Percentiles rank a stretch among this genome's conserved stretches.
phyloP scores from a whole-genome alignment of 2,888 invertebrate genomes.

The Acanthosepion lycidas region DNA sequence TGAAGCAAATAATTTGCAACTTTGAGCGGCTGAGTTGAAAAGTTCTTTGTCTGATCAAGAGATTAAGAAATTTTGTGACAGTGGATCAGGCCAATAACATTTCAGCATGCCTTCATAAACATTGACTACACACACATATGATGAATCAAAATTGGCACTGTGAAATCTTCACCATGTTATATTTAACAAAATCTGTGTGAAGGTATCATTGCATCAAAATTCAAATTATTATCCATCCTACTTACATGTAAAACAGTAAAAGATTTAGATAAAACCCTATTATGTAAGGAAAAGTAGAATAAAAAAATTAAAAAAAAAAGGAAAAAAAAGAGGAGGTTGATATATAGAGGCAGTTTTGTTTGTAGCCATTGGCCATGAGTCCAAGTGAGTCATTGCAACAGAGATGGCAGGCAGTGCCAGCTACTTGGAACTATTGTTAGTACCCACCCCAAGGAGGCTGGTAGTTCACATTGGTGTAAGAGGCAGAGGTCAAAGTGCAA shows the following conservation, averaged over 20 bases:
- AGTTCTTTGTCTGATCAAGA: too few species aligned
- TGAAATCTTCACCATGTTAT: too few species aligned
- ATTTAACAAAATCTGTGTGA: not conserved
- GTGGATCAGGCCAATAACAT: too few species aligned
- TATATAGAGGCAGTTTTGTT: not conserved
- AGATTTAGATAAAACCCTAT: not conserved
- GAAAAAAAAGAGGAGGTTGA: not conserved
- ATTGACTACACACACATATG: too few species aligned
- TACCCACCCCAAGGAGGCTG: conserved; percentile 22
- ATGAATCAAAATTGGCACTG: too few species aligned
- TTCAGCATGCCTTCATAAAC: too few species aligned
- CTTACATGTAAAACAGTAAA: not conserved
- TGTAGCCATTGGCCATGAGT: not conserved
- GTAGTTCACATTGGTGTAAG: conserved; percentile 21
- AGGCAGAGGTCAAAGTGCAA: not conserved
- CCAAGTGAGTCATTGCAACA: not conserved
- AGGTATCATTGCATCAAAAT: not conserved
- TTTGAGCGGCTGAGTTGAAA: too few species aligned
- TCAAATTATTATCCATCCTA: not conserved
- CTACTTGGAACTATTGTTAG: conserved; percentile 33
- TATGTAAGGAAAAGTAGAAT: not conserved
- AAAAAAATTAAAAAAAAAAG: too few species aligned
- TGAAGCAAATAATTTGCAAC: too few species aligned
- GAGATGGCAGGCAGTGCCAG: conserved; percentile 10
- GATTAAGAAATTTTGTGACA: too few species aligned